Base-by-base conservation (phyloP, 2,797 vertebrate genomes). In the Galago senegalensis region DNA sequence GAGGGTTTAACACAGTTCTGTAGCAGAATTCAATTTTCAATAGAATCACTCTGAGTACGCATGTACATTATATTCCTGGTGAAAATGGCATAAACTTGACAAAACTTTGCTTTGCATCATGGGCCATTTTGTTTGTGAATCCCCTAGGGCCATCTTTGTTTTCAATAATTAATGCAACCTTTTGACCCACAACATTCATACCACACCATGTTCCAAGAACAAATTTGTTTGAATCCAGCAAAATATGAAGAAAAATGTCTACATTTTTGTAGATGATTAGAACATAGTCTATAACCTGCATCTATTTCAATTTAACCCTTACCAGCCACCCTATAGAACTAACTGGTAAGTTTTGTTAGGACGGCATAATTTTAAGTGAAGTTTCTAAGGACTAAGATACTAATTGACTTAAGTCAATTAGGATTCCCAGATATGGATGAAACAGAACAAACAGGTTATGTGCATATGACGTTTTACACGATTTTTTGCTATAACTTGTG, bases 241-340 rank as follows among this genome's bases (percentile, higher is more conserved):
- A 80, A 14, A 85, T 25, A 4, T 70, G 88, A 96, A 72, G 3
- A 31, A 87, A 63, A 94, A 80, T 34, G n/a, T 56, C 27, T 83
- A 34, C 37, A 40, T 95, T 90, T 95, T 93, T 96, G 77, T 95
- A 69, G 73, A 70, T 93, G 67, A 94, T 94, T 90, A 96, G 85
- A 96, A 88, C 27, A 84, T 90, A 91, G 10, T 46, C 11, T 89
- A 58, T 95, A 95, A 72, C 61, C 81, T 96, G 37, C 6, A 61
- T 94, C 31, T 96, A 31, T 94, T 96, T 96, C 91, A 95, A 96
- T 37, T 97, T 97, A 96, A 96, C 89, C 84, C 72, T 97, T 89
- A n/a, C 72, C 43, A 87, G 53, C 40, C 37, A 83, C 86, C 80
- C 31, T 79, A 5, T 76, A 87, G 58, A 84, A 84, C 21, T 95